These are phyloP conservation scores for Itoplectis maculator DNA, from an alignment of 2,888 invertebrate genomes.

Conservation along the genomic window DNA sequence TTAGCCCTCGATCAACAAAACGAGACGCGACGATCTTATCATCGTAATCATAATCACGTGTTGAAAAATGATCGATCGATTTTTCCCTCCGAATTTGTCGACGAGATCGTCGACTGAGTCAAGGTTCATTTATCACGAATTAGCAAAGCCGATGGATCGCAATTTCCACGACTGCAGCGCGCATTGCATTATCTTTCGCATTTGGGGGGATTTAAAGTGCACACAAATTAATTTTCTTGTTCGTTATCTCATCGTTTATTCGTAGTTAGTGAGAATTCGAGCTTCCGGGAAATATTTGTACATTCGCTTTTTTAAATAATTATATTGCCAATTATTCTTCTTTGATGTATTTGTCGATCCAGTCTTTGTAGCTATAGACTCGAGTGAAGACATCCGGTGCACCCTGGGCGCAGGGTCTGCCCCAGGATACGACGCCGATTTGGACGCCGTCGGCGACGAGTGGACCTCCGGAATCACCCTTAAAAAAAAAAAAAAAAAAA, in stretches of 20 bases:
- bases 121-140: constrained; percentile 4
- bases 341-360: constrained; percentile 79
- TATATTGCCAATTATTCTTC: constrained; percentile 39
- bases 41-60: not conserved
- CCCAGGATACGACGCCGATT: constrained; percentile 85
- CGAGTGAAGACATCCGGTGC: constrained; percentile 83
- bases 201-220: not conserved
- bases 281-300: not conserved
- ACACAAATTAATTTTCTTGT: constrained; percentile 1
- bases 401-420: constrained; percentile 84
- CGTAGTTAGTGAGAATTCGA: not conserved
- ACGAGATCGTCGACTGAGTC: not conserved
- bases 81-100: constrained; percentile 2
- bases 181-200: not conserved
- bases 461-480: constrained; percentile 84
- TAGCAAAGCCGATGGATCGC: not conserved
- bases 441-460: constrained; percentile 79
- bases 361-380: constrained; percentile 82
- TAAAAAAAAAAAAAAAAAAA: not conserved
- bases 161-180: not conserved
- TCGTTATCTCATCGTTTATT: constrained; percentile 17
- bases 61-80: constrained; percentile 33
- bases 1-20: not conserved
- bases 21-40: not conserved
- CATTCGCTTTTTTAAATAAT: not conserved